Evolutionary conservation across 2,888 invertebrate species (phyloP).

Genomic region (Hyposoter didymator): DNA sequence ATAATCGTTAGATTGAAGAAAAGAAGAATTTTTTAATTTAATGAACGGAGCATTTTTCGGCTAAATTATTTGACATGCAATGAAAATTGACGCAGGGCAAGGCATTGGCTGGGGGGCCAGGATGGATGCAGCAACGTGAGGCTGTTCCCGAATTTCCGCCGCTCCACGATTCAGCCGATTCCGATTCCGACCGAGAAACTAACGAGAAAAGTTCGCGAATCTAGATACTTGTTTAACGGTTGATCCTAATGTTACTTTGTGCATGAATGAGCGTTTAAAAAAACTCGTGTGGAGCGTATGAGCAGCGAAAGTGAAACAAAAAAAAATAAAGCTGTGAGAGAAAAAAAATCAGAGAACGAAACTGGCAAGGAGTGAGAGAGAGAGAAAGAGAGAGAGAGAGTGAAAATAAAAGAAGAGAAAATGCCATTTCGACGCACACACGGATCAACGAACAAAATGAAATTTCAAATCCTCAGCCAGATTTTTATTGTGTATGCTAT

Average conservation of each 20-base stretch:
- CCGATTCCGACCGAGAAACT: slow-evolving; percentile 83
- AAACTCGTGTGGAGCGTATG: slow-evolving; percentile 46
- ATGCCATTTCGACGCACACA: slow-evolving; percentile 67
- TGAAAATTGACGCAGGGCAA: slow-evolving; percentile 82
- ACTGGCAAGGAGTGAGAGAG: slow-evolving; percentile 12
- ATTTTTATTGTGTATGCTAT: slow-evolving; percentile 72
- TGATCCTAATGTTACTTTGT: slow-evolving; percentile 27
- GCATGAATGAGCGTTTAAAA: slow-evolving; percentile 42
- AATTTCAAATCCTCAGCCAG: slow-evolving; percentile 60
- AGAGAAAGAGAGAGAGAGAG: slow-evolving; percentile 41
- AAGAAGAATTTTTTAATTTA: slow-evolving; percentile 27
- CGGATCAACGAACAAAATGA: slow-evolving; percentile 57
- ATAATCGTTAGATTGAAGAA: background rate
- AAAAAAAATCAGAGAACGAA: slow-evolving; percentile 50
- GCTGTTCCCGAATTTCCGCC: slow-evolving; percentile 84
- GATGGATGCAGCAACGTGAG: slow-evolving; percentile 84
- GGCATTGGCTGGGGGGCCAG: slow-evolving; percentile 82
- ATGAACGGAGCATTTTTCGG: slow-evolving; percentile 47
- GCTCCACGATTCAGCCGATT: slow-evolving; percentile 82
- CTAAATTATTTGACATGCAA: slow-evolving; percentile 68
- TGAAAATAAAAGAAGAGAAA: slow-evolving; percentile 30
- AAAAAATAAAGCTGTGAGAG: slow-evolving; percentile 37
- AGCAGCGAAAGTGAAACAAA: slow-evolving; percentile 49
- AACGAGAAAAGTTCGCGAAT: slow-evolving; percentile 82
- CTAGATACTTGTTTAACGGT: slow-evolving; percentile 71